phyloP scores from a whole-genome alignment of 2,888 invertebrate genomes.

The Drosophila bunnanda region DNA sequence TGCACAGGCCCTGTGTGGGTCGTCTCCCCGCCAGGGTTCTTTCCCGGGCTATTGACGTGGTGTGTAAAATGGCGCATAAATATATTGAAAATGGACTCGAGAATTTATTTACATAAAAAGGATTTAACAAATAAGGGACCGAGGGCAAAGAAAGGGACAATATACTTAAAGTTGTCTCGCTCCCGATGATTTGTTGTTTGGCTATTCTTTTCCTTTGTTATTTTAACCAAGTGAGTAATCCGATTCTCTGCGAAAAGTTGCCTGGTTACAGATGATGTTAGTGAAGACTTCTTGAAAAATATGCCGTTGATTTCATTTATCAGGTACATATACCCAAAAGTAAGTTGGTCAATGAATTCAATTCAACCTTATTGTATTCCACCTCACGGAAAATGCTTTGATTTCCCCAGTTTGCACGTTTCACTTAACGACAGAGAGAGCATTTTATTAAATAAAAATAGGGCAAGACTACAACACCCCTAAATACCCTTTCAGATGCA shows the following conservation, averaged over 20 bases:
- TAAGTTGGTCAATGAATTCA: slow-evolving; percentile 59
- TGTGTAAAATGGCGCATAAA: slow-evolving; percentile 80
- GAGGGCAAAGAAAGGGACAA: slow-evolving; percentile 38
- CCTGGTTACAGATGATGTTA: slow-evolving; percentile 55
- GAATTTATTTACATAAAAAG: slow-evolving; percentile 79
- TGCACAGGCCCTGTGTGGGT: slow-evolving; percentile 51
- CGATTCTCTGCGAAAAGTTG: slow-evolving; percentile 60
- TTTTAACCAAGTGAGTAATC: slow-evolving; percentile 77
- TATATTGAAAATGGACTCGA: slow-evolving; percentile 79
- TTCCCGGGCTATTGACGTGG: slow-evolving; percentile 34
- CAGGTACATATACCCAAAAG: slow-evolving; percentile 52
- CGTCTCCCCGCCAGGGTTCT: slow-evolving; percentile 30
- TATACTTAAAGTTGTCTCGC: slow-evolving; percentile 33
- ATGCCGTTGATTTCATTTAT: slow-evolving; percentile 56
- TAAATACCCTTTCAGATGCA: background rate
- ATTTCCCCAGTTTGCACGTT: slow-evolving; percentile 52
- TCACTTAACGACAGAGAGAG: slow-evolving; percentile 16
- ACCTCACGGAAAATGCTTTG: slow-evolving; percentile 49
- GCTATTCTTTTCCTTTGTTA: slow-evolving; percentile 65
- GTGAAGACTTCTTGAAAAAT: slow-evolving; percentile 11
- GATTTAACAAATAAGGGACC: slow-evolving; percentile 74
- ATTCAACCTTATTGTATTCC: slow-evolving; percentile 39
- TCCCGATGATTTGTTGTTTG: slow-evolving; percentile 66
- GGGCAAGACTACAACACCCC: background rate
- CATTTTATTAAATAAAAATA: slow-evolving; percentile 57